phyloP scores from a whole-genome alignment of 1,140 invertebrate genomes.

The Zaprionus kolodkinae region DNA sequence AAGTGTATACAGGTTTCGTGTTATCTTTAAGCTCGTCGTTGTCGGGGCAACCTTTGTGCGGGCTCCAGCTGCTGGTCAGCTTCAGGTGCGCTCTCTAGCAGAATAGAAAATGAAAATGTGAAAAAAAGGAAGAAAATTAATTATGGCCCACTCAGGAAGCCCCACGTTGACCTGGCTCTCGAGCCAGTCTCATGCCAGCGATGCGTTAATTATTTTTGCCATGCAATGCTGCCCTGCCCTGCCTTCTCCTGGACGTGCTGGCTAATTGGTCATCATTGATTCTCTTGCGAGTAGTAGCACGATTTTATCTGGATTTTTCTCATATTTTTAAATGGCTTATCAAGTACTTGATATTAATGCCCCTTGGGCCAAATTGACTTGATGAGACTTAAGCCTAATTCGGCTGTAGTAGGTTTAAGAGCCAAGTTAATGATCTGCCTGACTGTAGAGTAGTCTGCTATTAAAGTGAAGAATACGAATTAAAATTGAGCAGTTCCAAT shows the following conservation, averaged over 20 bases:
- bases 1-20: constrained; percentile 17
- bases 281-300: constrained; percentile 20
- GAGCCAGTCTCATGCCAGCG: background rate
- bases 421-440: background rate
- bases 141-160: constrained; percentile 64
- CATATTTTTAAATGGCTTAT: constrained; percentile 38
- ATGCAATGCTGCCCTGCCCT: constrained; percentile 5
- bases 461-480: background rate
- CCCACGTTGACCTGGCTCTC: constrained; percentile 32
- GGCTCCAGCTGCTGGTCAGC: constrained; percentile 29
- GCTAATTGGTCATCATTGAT: constrained; percentile 52
- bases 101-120: constrained; percentile 12
- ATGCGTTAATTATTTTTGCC: constrained; percentile 47
- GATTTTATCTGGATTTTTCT: constrained; percentile 17
- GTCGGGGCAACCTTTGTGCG: constrained; percentile 51
- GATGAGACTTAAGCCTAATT: constrained; percentile 19
- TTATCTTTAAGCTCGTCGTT: constrained; percentile 39
- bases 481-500: background rate
- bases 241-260: background rate
- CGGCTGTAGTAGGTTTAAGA: background rate
- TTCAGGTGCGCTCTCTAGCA: constrained; percentile 8
- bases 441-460: background rate
- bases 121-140: constrained; percentile 57
- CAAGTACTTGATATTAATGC: constrained; percentile 37
- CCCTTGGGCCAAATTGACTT: constrained; percentile 8